Conservation (phyloP, 2,888 invertebrate species). For the Stenotaenia linearis region DNA sequence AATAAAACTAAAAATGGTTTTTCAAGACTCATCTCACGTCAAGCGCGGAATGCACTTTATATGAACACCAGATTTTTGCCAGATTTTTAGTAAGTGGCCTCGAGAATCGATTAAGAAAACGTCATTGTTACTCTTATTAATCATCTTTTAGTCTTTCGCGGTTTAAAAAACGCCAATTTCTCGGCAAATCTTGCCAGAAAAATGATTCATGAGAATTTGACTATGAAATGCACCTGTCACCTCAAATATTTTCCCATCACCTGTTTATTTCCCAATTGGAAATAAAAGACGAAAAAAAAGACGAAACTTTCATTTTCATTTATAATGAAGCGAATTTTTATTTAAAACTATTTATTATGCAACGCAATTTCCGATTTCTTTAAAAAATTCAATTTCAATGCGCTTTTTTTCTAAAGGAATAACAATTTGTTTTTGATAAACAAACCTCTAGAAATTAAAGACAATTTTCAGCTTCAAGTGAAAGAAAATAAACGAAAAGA, state of each 20-base stretch:
- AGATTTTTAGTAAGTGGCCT: not conserved
- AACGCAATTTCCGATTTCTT: too few relatives aligned
- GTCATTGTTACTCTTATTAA: not conserved
- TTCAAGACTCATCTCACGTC: not conserved
- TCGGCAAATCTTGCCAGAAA: not conserved
- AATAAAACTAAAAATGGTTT: constrained; percentile 7
- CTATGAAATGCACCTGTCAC: not conserved
- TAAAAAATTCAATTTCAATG: not conserved
- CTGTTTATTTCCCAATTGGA: not conserved
- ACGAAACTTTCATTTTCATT: not conserved
- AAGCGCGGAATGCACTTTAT: not conserved
- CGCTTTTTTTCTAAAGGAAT: too few relatives aligned
- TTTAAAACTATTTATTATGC: not conserved
- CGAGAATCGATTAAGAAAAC: not conserved
- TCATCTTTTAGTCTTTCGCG: not conserved
- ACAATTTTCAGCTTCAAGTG: not conserved
- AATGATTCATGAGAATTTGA: not conserved
- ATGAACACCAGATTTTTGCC: not conserved
- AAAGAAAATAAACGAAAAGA: not conserved
- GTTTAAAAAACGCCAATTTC: not conserved
- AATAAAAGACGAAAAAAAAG: not conserved
- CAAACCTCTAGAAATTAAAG: too few relatives aligned
- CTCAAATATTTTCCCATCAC: constrained; percentile 16
- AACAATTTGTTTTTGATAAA: too few relatives aligned
- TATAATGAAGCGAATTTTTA: not conserved